Conservation (phyloP, 2,888 invertebrate species). For the Perithous albicinctus region DNA sequence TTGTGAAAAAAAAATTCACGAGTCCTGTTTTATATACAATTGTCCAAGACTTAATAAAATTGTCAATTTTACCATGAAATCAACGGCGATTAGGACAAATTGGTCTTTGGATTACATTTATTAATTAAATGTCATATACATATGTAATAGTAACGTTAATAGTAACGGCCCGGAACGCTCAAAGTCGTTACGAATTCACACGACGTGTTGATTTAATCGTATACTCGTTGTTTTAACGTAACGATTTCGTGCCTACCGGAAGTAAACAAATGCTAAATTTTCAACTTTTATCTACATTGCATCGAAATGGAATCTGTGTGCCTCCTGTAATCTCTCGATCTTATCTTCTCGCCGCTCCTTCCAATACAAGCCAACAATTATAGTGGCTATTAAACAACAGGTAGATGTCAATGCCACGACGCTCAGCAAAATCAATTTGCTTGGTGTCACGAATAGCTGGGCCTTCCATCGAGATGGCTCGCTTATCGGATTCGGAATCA, state of each 20-base stretch:
- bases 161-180: constrained; percentile 4
- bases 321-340: constrained; percentile 91
- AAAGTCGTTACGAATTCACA: not conserved
- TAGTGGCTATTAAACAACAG: constrained; percentile 93
- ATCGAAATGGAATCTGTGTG: constrained; percentile 94
- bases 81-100: constrained; percentile 32
- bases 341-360: constrained; percentile 94
- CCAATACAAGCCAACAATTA: constrained; percentile 95
- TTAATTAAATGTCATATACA: constrained; percentile 69
- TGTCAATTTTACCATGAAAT: constrained; percentile 75
- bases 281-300: constrained; percentile 89
- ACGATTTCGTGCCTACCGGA: constrained; percentile 1
- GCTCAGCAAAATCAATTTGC: constrained; percentile 96
- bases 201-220: not conserved
- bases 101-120: constrained; percentile 54
- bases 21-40: constrained; percentile 77
- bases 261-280: constrained; percentile 34
- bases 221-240: not conserved
- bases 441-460: constrained; percentile 97
- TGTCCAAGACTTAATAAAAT: constrained; percentile 75
- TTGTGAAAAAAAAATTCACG: constrained; percentile 68
- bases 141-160: constrained; percentile 53
- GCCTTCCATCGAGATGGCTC: constrained; percentile 94
- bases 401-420: constrained; percentile 95
- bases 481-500: constrained; percentile 94